Base-by-base conservation (phyloP, 1,140 invertebrate genomes). In the Bombus ignitus region DNA sequence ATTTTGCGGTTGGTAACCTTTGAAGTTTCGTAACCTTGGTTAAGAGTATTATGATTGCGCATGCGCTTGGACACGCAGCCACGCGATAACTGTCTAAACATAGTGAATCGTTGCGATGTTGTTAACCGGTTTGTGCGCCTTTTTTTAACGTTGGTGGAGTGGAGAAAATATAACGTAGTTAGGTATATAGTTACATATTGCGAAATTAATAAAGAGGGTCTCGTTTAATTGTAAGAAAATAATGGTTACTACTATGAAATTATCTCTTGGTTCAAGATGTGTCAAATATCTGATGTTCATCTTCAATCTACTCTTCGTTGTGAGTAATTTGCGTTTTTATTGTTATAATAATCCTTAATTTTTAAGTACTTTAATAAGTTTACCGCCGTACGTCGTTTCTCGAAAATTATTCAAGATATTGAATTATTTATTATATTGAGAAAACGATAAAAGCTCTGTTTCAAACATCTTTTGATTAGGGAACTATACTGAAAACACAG, bases 251-350 rank as follows among this genome's bases (percentile, higher is more conserved):
- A 74, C 70, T 42, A 88, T 94, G 78, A 92, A 91, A 42, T 83
- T 96, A 66, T 94, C 96, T 59, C 88, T 93, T 77, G 95, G 95
- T 87, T 95, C 95, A 10, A 94, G 95, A 92, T 95, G 95, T 81
- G 93, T 97, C 78, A 97, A 97, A 93, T 97, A 96, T 92, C 94
- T 97, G 76, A 95, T 97, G 81, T 97, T 97, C 92, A 92, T 95
- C 74, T 97, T 97, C 93, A 97, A 97, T 92, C 94, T 97, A 74
- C 87, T 97, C 42, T 97, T 97, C 94, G 95, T 97, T 95, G 97
- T 97, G 94, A 97, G 96, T 96, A 71, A 44, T 39, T 8, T n/a
- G 12, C 47, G 0, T 44, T 42, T 62, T 70, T 3, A n/a, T 78
- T 37, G 37, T 15, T 77, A n/a, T n/a, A 68, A 3, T 32, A 13